phyloP scores from a whole-genome alignment of 1,140 invertebrate species.

The Centruroides vittatus region DNA sequence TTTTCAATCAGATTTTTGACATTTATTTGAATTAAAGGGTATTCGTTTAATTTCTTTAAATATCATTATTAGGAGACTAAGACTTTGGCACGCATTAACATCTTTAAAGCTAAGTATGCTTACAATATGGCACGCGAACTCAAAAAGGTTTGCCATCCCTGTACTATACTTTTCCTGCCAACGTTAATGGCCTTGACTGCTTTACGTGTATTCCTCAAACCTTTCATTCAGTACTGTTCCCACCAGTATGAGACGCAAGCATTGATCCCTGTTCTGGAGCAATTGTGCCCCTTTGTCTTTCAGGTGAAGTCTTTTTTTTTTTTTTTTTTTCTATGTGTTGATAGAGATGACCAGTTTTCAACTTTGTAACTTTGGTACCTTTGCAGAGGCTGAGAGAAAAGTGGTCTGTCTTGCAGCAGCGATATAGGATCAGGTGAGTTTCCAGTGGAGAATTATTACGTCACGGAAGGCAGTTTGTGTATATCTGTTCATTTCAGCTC shows the following conservation, averaged over 20 bases:
- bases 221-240: constrained; percentile 70
- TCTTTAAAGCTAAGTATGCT: too few species aligned
- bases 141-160: too few species aligned
- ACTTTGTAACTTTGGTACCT: neutral
- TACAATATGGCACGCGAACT: too few species aligned
- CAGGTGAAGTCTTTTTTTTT: constrained; percentile 17
- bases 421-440: constrained; percentile 40
- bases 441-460: neutral
- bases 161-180: too few species aligned
- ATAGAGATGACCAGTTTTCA: too few species aligned
- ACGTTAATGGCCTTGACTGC: too few species aligned
- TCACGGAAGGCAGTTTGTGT: constrained; percentile 7
- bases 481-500: constrained; percentile 27
- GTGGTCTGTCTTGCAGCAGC: constrained; percentile 58
- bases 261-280: constrained; percentile 56
- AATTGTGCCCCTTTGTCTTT: constrained; percentile 59
- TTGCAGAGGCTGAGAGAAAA: constrained; percentile 51
- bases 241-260: constrained; percentile 47
- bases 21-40: too few species aligned
- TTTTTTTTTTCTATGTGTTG: too few species aligned
- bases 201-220: constrained; percentile 57
- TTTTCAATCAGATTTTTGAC: too few species aligned
- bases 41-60: too few species aligned
- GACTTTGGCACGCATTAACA: too few species aligned
- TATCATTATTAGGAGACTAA: too few species aligned